Conservation (phyloP, 2,888 invertebrate genomes). For the Acleris holmiana region DNA sequence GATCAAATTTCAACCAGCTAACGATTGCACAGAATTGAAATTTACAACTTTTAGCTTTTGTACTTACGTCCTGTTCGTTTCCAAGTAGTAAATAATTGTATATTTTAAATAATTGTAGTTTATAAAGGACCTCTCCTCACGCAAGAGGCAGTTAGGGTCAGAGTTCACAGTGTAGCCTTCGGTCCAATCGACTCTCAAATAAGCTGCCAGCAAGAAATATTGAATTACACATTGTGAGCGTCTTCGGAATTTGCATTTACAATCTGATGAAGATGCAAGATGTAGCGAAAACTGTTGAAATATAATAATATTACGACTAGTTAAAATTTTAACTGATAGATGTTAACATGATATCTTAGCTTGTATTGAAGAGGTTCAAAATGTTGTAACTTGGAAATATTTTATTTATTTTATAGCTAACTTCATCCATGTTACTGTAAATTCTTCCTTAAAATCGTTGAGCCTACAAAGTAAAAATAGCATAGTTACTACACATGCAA, state of each 20-base stretch:
- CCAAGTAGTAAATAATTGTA: constrained; percentile 16
- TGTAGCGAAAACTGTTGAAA: constrained; percentile 1
- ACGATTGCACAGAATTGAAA: not conserved
- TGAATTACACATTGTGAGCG: constrained; percentile 52
- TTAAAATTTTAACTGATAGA: too few relatives aligned
- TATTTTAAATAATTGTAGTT: constrained; percentile 26
- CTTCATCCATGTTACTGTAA: too few relatives aligned
- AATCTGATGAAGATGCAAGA: constrained; percentile 10
- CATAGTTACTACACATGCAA: too few relatives aligned
- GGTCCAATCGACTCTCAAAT: constrained; percentile 79
- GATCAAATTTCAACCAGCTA: not conserved
- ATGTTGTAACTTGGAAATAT: too few relatives aligned
- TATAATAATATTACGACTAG: too few relatives aligned
- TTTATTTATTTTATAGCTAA: too few relatives aligned
- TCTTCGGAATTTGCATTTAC: constrained; percentile 14
- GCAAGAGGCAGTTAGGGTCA: constrained; percentile 54
- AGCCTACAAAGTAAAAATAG: too few relatives aligned
- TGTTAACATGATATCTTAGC: too few relatives aligned
- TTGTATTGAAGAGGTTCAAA: too few relatives aligned
- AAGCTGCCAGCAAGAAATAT: constrained; percentile 62
- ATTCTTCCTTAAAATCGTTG: too few relatives aligned
- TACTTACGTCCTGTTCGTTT: not conserved
- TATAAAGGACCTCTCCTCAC: constrained; percentile 29
- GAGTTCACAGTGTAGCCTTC: constrained; percentile 75
- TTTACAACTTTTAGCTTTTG: not conserved